Conservation (phyloP, 2,113 vertebrate genomes). For the Apaloderma vittatum region DNA sequence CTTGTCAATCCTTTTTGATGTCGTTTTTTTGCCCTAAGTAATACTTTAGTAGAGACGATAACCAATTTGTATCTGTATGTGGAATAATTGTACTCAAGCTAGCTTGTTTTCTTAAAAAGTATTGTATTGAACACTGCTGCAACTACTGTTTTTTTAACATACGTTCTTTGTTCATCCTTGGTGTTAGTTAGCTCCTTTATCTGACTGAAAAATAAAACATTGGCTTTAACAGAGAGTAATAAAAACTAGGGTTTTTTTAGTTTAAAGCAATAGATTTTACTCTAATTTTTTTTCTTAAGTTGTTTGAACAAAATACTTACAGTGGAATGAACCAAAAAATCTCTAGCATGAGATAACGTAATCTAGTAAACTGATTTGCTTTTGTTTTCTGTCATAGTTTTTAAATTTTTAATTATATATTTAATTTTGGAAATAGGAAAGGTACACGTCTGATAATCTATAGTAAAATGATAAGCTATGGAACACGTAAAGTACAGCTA, state of each 20-base stretch:
- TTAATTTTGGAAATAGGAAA: background rate
- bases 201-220: background rate
- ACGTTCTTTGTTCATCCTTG: background rate
- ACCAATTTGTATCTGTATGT: background rate
- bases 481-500: background rate
- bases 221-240: background rate
- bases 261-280: background rate
- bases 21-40: background rate
- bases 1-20: fast-evolving
- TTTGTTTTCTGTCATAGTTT: background rate
- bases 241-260: background rate
- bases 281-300: background rate
- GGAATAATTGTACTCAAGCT: background rate
- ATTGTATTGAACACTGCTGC: background rate
- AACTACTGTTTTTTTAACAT: background rate
- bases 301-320: background rate
- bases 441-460: background rate
- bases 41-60: background rate
- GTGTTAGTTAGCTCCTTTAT: background rate
- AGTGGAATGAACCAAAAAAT: background rate
- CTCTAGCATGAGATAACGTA: background rate
- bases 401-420: background rate
- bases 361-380: background rate
- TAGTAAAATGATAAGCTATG: background rate
- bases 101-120: background rate